These are phyloP conservation scores for Microcebus griseorufus DNA, from an alignment of 2,113 vertebrate genomes.

Conservation along the genomic window DNA sequence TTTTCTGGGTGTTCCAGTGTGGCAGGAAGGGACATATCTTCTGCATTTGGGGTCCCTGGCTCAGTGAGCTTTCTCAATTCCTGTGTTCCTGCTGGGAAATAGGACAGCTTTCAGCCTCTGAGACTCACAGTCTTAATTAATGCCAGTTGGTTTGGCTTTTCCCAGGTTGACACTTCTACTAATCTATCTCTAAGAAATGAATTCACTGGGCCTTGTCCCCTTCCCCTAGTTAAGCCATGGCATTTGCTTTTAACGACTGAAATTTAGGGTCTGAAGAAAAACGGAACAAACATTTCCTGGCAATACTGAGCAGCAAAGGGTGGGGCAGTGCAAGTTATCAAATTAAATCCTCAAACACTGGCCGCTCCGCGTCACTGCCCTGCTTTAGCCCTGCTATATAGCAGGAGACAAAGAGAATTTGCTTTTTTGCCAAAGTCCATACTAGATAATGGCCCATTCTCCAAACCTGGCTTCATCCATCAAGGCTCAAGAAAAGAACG, in stretches of 20 bases:
- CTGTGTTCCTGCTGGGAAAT: not conserved
- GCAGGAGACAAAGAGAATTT: conserved; percentile 18
- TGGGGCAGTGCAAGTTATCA: conserved; percentile 28
- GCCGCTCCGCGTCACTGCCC: not conserved
- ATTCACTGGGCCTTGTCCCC: not conserved
- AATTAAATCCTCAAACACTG: conserved; percentile 50
- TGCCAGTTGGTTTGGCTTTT: not conserved
- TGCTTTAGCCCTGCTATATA: not conserved
- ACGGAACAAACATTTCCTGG: conserved; percentile 5
- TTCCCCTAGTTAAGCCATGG: not conserved
- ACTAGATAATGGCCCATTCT: not conserved
- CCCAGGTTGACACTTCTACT: not conserved
- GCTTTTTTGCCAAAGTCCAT: conserved; percentile 22
- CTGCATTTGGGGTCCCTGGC: not conserved
- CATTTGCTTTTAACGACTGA: conserved; percentile 55
- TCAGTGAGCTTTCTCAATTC: not conserved
- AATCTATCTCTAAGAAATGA: not conserved
- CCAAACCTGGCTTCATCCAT: not conserved
- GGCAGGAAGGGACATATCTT: not conserved
- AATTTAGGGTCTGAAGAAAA: conserved; percentile 36
- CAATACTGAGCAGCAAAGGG: conserved; percentile 27
- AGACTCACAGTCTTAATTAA: not conserved
- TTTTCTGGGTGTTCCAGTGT: not conserved
- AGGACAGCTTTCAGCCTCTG: not conserved
- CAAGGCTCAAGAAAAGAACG: not conserved